These are phyloP conservation scores for Piprites chloris DNA, from an alignment of 2,113 vertebrate genomes.

Conservation along the genomic window DNA sequence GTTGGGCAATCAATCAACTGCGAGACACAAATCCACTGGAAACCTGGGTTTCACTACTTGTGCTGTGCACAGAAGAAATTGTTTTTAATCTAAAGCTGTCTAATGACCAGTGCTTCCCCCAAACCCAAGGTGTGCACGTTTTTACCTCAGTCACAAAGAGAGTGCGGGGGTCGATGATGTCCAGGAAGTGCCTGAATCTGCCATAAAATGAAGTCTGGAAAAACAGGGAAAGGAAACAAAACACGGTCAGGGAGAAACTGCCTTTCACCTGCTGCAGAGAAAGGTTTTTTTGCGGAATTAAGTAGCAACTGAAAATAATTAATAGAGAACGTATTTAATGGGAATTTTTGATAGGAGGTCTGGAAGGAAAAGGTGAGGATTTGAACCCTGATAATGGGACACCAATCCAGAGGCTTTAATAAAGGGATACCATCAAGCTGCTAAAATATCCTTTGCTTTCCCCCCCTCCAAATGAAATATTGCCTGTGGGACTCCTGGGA, in stretches of 20 bases:
- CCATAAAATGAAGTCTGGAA: conserved; percentile 84
- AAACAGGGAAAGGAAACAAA: background rate
- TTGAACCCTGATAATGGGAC: background rate
- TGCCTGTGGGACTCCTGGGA: background rate
- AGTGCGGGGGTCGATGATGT: conserved; percentile 90
- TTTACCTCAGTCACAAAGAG: conserved; percentile 90
- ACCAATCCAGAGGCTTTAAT: background rate
- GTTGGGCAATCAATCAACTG: background rate
- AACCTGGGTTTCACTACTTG: background rate
- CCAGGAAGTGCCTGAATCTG: conserved; percentile 89
- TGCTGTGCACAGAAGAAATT: background rate
- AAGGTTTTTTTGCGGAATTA: background rate
- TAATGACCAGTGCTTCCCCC: background rate
- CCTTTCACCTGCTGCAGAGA: background rate
- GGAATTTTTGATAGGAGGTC: background rate
- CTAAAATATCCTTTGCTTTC: background rate
- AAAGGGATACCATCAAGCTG: background rate
- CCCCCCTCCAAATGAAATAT: accelerated
- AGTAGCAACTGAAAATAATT: background rate
- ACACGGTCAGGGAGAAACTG: background rate
- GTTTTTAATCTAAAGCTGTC: background rate
- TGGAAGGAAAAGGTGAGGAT: background rate
- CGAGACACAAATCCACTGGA: background rate
- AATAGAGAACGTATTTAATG: accelerated
- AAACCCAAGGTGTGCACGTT: accelerated